phyloP scores from a whole-genome alignment of 2,888 invertebrate genomes.

The Hydrotaea cyrtoneurina region DNA sequence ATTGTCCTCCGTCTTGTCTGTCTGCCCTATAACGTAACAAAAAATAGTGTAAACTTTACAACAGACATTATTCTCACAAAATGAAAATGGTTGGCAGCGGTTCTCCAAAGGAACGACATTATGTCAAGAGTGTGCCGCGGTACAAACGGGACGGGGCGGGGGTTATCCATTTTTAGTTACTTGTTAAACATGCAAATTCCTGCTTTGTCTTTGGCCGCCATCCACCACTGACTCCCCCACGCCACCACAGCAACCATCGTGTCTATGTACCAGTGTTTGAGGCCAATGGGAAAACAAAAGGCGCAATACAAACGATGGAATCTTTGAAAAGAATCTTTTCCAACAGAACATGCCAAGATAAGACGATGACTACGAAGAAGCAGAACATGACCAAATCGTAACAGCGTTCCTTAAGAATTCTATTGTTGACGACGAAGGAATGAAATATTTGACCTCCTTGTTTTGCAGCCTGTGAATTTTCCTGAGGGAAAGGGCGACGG shows the following conservation, averaged over 20 bases:
- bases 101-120: neutral
- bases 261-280: conserved; percentile 26
- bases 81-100: conserved; percentile 7
- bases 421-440: conserved; percentile 40
- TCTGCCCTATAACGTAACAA: neutral
- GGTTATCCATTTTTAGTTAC: conserved; percentile 50
- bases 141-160: neutral
- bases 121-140: neutral
- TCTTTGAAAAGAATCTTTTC: conserved; percentile 55
- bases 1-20: no score
- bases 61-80: conserved; percentile 25
- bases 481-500: neutral
- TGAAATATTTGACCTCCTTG: conserved; percentile 60
- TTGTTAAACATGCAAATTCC: conserved; percentile 59
- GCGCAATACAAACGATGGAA: conserved; percentile 38
- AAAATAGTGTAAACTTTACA: conserved; percentile 41
- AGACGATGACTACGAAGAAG: conserved; percentile 19
- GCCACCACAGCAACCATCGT: neutral
- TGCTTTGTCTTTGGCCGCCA: neutral
- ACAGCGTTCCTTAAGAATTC: conserved; percentile 42
- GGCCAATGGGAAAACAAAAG: conserved; percentile 46
- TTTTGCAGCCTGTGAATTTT: neutral
- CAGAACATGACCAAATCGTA: conserved; percentile 37
- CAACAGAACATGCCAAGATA: conserved; percentile 31
- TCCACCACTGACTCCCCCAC: neutral